A percentile compares a stretch with the other conserved stretches of the same genome.
Evolutionary conservation across 2,888 invertebrate genomes (phyloP).

Genomic region (Limnephilus rhombicus): DNA sequence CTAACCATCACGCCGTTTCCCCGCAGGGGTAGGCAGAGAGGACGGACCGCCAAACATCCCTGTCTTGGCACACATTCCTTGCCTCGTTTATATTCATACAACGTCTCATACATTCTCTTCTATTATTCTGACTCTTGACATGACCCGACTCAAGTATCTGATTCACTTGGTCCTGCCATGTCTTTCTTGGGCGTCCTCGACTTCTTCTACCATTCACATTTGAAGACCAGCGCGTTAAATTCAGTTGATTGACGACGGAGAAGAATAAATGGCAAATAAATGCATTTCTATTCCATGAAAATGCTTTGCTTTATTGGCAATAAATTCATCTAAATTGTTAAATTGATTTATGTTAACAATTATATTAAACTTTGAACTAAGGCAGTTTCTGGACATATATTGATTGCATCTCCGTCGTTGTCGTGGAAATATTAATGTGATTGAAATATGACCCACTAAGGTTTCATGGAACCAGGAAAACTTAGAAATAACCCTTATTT

Average conservation of each 20-base stretch:
- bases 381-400: not conserved
- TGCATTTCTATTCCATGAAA: not conserved
- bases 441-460: not conserved
- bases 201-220: too few relatives aligned
- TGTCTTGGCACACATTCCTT: too few relatives aligned
- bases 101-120: too few relatives aligned
- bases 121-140: too few relatives aligned
- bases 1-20: too few relatives aligned
- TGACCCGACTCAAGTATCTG: too few relatives aligned
- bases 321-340: not conserved
- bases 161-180: too few relatives aligned
- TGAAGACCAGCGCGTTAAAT: too few relatives aligned
- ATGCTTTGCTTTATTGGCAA: not conserved
- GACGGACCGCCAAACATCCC: too few relatives aligned
- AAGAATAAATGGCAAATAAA: not conserved
- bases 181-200: too few relatives aligned
- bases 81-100: too few relatives aligned
- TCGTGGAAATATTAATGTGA: not conserved
- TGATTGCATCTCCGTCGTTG: not conserved
- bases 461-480: not conserved
- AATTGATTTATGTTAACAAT: not conserved
- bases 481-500: not conserved
- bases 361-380: not conserved
- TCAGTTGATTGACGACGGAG: not conserved
- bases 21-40: too few relatives aligned